These are phyloP conservation scores for Macrobrachium nipponense DNA, from an alignment of 1,140 invertebrate species.

Conservation along the genomic window DNA sequence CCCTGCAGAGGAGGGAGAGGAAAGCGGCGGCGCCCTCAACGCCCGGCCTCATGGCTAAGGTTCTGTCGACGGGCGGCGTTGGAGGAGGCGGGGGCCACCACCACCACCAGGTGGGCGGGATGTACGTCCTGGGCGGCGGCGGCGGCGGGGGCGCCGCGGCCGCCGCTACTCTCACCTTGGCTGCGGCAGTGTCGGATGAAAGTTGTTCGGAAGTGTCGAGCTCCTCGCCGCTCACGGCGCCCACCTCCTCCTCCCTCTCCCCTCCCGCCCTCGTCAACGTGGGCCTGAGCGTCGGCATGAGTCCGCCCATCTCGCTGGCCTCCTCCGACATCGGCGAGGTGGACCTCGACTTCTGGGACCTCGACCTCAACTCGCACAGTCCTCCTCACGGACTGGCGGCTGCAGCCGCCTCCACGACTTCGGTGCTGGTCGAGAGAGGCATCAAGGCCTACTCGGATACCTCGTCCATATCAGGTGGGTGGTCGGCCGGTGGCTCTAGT, in stretches of 20 bases:
- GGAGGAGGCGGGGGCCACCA: too few species aligned
- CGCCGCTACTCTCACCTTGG: slow-evolving; percentile 31
- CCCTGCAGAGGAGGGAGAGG: background rate
- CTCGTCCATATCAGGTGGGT: slow-evolving; percentile 64
- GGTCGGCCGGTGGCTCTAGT: background rate
- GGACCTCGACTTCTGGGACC: slow-evolving; percentile 85
- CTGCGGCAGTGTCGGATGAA: slow-evolving; percentile 74
- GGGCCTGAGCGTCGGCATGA: slow-evolving; percentile 43
- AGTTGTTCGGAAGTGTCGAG: slow-evolving; percentile 81
- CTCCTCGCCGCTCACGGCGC: slow-evolving; percentile 69
- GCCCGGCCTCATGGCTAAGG: too few species aligned
- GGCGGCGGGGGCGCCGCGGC: slow-evolving; percentile 6
- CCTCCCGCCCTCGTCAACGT: slow-evolving; percentile 65
- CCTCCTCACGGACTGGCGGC: slow-evolving; percentile 53
- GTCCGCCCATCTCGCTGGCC: slow-evolving; percentile 62
- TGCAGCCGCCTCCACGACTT: slow-evolving; percentile 33
- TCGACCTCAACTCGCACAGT: slow-evolving; percentile 71
- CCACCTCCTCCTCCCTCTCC: slow-evolving; percentile 67
- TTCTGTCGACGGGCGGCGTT: slow-evolving; percentile 13
- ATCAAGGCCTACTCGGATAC: slow-evolving; percentile 58
- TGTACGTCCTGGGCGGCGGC: background rate
- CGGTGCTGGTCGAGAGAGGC: slow-evolving; percentile 34
- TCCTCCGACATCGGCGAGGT: slow-evolving; percentile 77
- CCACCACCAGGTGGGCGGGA: too few species aligned
- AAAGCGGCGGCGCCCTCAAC: background rate